Conservation (phyloP, 1,140 invertebrate genomes). For the Armadillidium nasatum region DNA sequence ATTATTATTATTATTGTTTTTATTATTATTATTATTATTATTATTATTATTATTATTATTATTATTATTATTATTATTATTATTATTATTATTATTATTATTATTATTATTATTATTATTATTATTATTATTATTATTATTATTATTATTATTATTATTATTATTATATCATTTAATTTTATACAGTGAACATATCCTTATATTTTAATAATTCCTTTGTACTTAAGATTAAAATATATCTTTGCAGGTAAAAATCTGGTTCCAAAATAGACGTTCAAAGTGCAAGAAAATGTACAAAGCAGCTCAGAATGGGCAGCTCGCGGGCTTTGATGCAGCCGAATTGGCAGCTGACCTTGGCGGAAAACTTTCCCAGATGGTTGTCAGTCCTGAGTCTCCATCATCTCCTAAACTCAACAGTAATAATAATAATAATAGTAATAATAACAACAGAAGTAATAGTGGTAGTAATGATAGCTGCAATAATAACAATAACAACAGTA, state of each 20-base stretch:
- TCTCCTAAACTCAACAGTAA: slow-evolving; percentile 2
- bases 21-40: background rate
- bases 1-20: background rate
- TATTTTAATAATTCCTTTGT: no score
- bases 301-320: slow-evolving; percentile 23
- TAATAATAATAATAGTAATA: background rate
- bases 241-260: slow-evolving; percentile 39
- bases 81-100: background rate
- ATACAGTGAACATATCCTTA: background rate
- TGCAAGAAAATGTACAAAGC: slow-evolving; percentile 37
- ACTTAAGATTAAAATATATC: background rate
- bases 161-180: no score
- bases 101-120: background rate
- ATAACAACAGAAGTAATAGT: no score
- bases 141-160: background rate
- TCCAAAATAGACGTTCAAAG: slow-evolving; percentile 37
- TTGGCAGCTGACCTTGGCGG: slow-evolving; percentile 19
- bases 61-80: background rate
- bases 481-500: background rate
- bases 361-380: slow-evolving; percentile 23
- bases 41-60: background rate
- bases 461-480: no score
- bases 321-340: slow-evolving; percentile 17
- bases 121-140: background rate
- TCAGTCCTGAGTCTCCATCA: slow-evolving; percentile 24